These are phyloP conservation scores for Scyliorhinus canicula DNA, from an alignment of 2,797 vertebrate species.

Conservation along the genomic window DNA sequence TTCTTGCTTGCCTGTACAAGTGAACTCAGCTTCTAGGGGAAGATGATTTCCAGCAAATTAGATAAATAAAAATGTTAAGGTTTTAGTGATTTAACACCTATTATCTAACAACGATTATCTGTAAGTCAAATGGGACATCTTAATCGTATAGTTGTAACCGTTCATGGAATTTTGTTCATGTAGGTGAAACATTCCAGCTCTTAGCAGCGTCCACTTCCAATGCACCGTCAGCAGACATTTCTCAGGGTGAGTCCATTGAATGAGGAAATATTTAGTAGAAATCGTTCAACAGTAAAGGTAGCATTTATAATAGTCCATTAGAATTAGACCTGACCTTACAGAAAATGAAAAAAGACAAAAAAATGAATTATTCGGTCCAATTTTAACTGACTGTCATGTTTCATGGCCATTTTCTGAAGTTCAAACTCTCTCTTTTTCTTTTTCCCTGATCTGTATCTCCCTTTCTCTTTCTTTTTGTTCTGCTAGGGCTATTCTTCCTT, in stretches of 20 bases:
- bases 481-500: no score
- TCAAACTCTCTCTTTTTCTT: neutral
- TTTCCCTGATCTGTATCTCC: no score
- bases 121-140: neutral
- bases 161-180: constrained; percentile 16
- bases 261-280: neutral
- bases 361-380: neutral
- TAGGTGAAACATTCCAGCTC: constrained; percentile 6
- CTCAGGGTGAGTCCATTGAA: constrained; percentile 4
- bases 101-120: neutral
- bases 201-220: neutral
- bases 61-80: neutral
- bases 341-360: neutral
- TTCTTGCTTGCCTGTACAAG: neutral
- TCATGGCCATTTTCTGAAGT: no score
- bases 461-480: no score
- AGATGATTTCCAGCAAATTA: neutral
- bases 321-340: neutral
- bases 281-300: neutral
- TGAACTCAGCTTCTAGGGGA: no score
- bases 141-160: neutral
- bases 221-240: neutral
- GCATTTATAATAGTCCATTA: neutral
- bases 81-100: neutral
- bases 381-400: neutral